Percentiles rank a stretch among this genome's conserved stretches.
Evolutionary conservation across 2,888 invertebrate species (phyloP).

Genomic region (Folsomia candida): DNA sequence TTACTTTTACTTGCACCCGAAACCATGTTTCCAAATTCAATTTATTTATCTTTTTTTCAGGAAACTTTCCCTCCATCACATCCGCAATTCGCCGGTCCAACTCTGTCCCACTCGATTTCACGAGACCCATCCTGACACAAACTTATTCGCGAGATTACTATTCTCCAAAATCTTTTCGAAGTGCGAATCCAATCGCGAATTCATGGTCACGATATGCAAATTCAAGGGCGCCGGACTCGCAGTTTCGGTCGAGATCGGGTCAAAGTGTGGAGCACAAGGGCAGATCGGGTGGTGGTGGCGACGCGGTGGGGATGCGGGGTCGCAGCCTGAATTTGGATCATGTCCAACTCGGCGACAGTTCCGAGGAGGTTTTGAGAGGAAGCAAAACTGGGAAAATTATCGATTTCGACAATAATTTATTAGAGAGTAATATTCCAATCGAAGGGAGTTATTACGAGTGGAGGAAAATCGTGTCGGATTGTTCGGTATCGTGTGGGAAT

Average conservation of each 20-base stretch:
- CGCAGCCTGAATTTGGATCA: constrained; percentile 32
- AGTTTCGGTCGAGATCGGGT: not conserved
- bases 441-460: constrained; percentile 50
- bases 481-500: constrained; percentile 48
- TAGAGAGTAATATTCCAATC: constrained; percentile 23
- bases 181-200: no score
- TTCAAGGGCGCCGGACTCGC: not conserved
- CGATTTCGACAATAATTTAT: not conserved
- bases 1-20: no score
- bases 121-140: not conserved
- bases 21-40: no score
- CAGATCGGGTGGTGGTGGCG: not conserved
- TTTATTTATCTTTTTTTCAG: not conserved
- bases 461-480: constrained; percentile 48
- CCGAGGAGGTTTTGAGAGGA: not conserved
- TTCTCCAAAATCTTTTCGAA: no score
- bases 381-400: not conserved
- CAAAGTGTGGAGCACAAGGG: not conserved
- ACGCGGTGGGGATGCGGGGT: constrained; percentile 12
- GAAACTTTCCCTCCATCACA: constrained; percentile 11
- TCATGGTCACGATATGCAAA: not conserved
- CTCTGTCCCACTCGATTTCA: not conserved
- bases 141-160: no score
- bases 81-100: not conserved
- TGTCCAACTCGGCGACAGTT: constrained; percentile 24